These are phyloP conservation scores for Pogoniulus pusillus DNA, from an alignment of 2,797 vertebrate species.

Conservation along the genomic window DNA sequence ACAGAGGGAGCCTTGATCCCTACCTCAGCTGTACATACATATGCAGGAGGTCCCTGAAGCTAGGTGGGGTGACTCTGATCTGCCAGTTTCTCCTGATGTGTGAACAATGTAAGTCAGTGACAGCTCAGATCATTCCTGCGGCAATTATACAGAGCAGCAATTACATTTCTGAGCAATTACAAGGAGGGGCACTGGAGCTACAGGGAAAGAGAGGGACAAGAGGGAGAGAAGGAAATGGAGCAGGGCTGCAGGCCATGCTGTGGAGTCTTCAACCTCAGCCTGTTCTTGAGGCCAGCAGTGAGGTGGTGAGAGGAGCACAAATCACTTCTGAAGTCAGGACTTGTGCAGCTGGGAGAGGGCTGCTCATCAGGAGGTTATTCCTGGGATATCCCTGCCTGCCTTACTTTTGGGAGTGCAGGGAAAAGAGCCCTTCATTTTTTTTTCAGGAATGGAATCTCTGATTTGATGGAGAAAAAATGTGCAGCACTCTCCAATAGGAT, in stretches of 20 bases:
- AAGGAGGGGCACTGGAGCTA: constrained; percentile 40
- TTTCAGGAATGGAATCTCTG: not conserved
- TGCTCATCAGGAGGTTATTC: not conserved
- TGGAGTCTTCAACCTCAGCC: not conserved
- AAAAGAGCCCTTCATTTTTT: not conserved
- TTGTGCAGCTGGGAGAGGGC: not conserved
- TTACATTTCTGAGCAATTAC: constrained; percentile 62
- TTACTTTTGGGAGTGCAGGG: not conserved
- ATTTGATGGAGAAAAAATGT: not conserved
- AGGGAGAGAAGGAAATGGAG: not conserved
- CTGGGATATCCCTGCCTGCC: not conserved
- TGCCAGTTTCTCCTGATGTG: constrained; percentile 53
- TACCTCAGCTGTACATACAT: constrained; percentile 4
- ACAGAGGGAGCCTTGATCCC: not conserved
- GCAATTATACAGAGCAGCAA: constrained; percentile 61
- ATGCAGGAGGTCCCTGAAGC: constrained; percentile 15
- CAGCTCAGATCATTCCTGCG: constrained; percentile 62
- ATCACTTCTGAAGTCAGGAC: not conserved
- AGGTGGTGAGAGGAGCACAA: not conserved
- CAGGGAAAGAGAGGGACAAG: not conserved
- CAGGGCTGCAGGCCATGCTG: not conserved
- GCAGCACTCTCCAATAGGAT: not conserved
- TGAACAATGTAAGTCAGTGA: constrained; percentile 58
- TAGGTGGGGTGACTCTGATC: constrained; percentile 54
- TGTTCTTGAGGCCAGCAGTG: not conserved